Evolutionary conservation across 2,888 invertebrate genomes (phyloP), one percentile per base, ranked within the genome.

Genomic region (Junonia oenone): DNA sequence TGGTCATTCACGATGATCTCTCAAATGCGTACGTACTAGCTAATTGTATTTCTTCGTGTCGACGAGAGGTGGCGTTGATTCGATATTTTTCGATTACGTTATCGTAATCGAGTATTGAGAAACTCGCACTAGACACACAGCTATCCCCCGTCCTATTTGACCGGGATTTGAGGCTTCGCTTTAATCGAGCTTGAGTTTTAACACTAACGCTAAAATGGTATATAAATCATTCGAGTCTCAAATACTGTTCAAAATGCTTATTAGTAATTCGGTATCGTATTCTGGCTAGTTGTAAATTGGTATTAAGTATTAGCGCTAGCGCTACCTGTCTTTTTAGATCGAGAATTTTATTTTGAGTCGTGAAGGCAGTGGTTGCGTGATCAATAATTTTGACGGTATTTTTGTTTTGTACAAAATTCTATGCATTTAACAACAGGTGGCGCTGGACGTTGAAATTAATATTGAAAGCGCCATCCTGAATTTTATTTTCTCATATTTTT

Each of bases 381-480:
- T 29, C n/a, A 22, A 26, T 62, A 62, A 45, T 38, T 29, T 46
- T 53, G 19, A 38, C 49, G 49, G 14, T 45, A 26, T 49, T 40
- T 61, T 37, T 53, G 43, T 47, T 40, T 33, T 33, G 11, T 29
- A 29, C 6, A 29, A 29, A 29, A 29, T 47, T 51, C 19, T 35
- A 17, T 50, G 17, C 33, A 63, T 58, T 56, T 31, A 11, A 51
- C 65, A 71, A 78, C 84, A 87, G 88, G 81, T 87, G 86, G 89
- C 88, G 88, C 83, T 88, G 87, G 78, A 84, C 79, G 84, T 82
- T 69, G 61, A 55, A 19, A 65, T 64, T 56, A 40, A 69, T 69
- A 67, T 77, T 75, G 78, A 76, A 72, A 80, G 88, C 87, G 89
- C 89, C 86, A 88, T 82, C 85, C 85, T 86, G 76, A 81, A 86